Percentiles rank a stretch among this genome's conserved stretches.
Evolutionary conservation across 2,797 vertebrate genomes (phyloP).

Genomic region (Scyliorhinus canicula): DNA sequence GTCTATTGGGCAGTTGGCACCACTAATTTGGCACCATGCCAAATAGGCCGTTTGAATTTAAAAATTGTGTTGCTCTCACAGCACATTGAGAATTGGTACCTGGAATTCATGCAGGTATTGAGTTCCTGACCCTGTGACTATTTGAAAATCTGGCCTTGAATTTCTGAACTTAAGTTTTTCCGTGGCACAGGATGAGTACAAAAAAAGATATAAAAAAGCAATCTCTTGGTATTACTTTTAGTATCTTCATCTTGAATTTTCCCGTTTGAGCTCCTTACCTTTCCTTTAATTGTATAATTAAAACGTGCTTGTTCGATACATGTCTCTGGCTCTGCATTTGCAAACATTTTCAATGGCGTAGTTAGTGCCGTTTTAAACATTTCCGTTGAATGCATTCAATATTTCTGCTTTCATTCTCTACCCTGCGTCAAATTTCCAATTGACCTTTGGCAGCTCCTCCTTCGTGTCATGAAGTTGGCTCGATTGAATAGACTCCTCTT

Average conservation of each 20-base stretch:
- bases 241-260: not conserved
- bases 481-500: not conserved
- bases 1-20: not conserved
- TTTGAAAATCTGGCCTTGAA: not conserved
- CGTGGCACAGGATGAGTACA: not conserved
- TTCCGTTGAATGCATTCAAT: not conserved
- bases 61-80: not conserved
- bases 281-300: not conserved
- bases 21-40: not conserved
- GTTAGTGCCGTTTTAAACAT: not conserved
- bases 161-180: not conserved
- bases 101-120: too few species aligned
- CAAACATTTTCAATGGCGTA: not conserved
- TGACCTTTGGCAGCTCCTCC: not conserved
- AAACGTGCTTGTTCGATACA: not conserved
- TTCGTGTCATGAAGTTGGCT: not conserved
- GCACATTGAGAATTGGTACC: not conserved
- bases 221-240: not conserved
- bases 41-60: not conserved
- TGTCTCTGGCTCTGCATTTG: not conserved
- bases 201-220: not conserved
- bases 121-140: not conserved
- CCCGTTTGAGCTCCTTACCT: not conserved
- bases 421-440: not conserved
- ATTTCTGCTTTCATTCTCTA: not conserved